Base-by-base conservation (phyloP, 2,888 invertebrate genomes). In the Aphidoletes aphidimyza region DNA sequence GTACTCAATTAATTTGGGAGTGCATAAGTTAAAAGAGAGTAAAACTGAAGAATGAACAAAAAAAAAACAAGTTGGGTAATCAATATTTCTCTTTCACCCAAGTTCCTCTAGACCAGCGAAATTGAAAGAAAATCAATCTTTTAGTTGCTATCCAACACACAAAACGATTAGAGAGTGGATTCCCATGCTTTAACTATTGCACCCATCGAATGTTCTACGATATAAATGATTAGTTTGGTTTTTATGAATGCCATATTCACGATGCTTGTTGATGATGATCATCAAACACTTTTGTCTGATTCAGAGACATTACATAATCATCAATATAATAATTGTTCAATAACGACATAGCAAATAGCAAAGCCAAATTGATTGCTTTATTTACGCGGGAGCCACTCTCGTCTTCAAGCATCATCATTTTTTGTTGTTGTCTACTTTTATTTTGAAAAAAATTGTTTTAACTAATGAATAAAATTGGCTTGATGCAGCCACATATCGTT, bases 281-380 rank as follows among this genome's bases (percentile, higher is more conserved):
- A 42, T 42, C 42, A 6, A 42, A 42, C 42, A 42, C 42, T 14
- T 9, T 9, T 42, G 14, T 42, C n/a, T n/a, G n/a, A n/a, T 49
- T 49, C n/a, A 49, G 49, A 54, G 22, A 26, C 26, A 54, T 54
- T 54, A 54, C 54, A 54, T 54, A 54, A 54, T 54, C 2, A 26
- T 17, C 47, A 47, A 54, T n/a, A n/a, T n/a, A n/a, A n/a, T 69
- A 69, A 30, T 69, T 30, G 30, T 69, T 69, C 69, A 69, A 69
- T 26, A 54, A 14, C 42, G 14, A 14, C 42, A 42, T 22, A 1
- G 22, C 17, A 17, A 19, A 22, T 22, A 54, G 22, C 47, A 47
- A 47, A 47, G 14, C 39, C 3, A 54, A 54, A 54, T 22, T 3
- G 54, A 30, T 69, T 30, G 34, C 69, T 69, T 30, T 14, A 69